Evolutionary conservation across 2,888 invertebrate genomes (phyloP), one percentile per base, ranked within the genome.

Genomic region (Dilophus febrilis): DNA sequence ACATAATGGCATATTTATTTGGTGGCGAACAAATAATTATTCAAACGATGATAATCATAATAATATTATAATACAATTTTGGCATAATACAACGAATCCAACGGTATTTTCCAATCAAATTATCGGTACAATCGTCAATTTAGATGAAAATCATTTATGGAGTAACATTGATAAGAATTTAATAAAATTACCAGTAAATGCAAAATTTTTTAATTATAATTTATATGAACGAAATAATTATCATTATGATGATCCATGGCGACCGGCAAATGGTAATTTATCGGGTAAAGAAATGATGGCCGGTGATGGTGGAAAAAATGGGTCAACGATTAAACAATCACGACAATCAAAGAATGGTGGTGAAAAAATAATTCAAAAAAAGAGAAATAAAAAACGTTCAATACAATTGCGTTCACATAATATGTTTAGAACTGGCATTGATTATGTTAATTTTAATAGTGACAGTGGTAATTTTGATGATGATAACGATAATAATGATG

Each of bases 51-150:
- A n/a, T n/a, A n/a, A n/a, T n/a, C n/a, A n/a, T n/a, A 46, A 43
- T 30, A 35, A 42, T 22, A 47, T 39, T 29, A 42, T 42, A n/a
- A 42, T 50, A 34, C 49, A 50, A 45, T 48, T 50, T 40, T 35
- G 38, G 19, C 44, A 42, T 33, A 46, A 48, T 27, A 43, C 41
- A 12, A 40, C 42, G 14, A 44, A 43, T 41, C 36, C 38, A n/a
- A 43, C 45, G 12, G 12, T 35, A 29, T 49, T 49, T 34, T 26
- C 37, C n/a, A 39, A 46, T 35, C 28, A 44, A 32, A 42, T 48
- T 8, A 38, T 48, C 29, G 50, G 49, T 7, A 47, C 48, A 10
- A 42, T 38, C 10, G 18, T 40, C 5, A 28, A 35, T 29, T 42
- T 46, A 10, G 42, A 45, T 19, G 34, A 44, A 18, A 40, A 40